These are phyloP conservation scores for Pissodes strobi DNA, from an alignment of 1,140 invertebrate genomes.

Conservation along the genomic window DNA sequence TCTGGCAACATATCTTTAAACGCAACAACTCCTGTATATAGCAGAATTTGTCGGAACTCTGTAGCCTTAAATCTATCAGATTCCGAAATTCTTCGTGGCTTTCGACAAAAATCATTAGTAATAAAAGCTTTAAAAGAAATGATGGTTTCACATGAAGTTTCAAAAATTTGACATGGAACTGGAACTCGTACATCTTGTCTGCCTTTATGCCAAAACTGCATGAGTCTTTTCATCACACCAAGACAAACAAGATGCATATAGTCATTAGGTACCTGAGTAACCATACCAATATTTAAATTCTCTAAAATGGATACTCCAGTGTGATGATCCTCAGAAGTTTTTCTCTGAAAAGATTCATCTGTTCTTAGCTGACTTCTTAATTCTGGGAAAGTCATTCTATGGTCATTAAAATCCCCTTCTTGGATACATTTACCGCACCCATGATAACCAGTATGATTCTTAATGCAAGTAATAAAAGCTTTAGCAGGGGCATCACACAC, in stretches of 20 bases:
- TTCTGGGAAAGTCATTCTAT: constrained; percentile 18
- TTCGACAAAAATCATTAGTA: constrained; percentile 15
- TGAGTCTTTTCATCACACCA: constrained; percentile 3
- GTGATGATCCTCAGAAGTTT: neutral
- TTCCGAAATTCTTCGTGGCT: constrained; percentile 2
- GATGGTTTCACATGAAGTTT: neutral
- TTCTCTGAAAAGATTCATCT: constrained; percentile 15
- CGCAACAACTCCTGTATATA: constrained; percentile 13
- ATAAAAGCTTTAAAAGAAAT: constrained; percentile 9
- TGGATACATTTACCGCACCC: constrained; percentile 14
- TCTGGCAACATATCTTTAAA: constrained; percentile 4
- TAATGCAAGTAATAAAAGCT: constrained; percentile 1
- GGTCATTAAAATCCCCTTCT: constrained; percentile 9
- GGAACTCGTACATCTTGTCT: constrained; percentile 11
- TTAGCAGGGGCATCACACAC: constrained; percentile 19
- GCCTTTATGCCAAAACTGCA: neutral
- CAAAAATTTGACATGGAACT: neutral
- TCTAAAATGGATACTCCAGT: constrained; percentile 3
- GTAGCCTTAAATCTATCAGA: constrained; percentile 16
- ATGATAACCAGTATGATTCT: constrained; percentile 14
- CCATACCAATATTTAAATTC: neutral
- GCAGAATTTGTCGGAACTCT: constrained; percentile 14
- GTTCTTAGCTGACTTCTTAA: constrained; percentile 4
- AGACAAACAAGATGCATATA: constrained; percentile 7
- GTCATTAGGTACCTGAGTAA: constrained; percentile 10